phyloP scores from a whole-genome alignment of 2,888 invertebrate genomes.

The Apamea monoglypha region DNA sequence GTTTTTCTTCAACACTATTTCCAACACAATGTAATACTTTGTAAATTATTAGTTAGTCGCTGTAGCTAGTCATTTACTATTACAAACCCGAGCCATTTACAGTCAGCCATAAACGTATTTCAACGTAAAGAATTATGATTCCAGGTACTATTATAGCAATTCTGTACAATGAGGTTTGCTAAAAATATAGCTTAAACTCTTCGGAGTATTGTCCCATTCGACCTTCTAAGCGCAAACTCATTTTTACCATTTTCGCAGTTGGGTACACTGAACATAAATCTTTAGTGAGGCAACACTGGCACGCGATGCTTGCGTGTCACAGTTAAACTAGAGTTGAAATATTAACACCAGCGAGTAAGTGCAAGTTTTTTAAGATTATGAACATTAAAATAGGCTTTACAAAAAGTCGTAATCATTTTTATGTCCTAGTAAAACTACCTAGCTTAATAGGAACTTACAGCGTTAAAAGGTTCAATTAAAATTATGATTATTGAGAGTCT shows the following conservation, averaged over 20 bases:
- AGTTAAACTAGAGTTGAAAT: conserved; percentile 54
- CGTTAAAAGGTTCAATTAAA: conserved; percentile 3
- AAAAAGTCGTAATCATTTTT: conserved; percentile 20
- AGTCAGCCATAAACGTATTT: conserved; percentile 42
- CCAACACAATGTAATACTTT: conserved; percentile 41
- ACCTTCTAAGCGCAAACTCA: conserved; percentile 49
- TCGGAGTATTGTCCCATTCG: conserved; percentile 37
- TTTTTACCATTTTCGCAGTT: conserved; percentile 56
- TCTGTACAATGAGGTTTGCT: conserved; percentile 37
- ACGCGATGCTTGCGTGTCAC: conserved; percentile 65
- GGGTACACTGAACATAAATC: conserved; percentile 55
- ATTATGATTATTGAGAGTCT: not conserved
- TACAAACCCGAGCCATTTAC: conserved; percentile 32
- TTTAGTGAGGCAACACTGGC: conserved; percentile 57
- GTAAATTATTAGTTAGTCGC: conserved; percentile 41
- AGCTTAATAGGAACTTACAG: not conserved
- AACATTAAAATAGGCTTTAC: conserved; percentile 11
- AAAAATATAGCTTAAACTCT: conserved; percentile 35
- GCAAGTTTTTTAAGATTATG: conserved; percentile 27
- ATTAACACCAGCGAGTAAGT: conserved; percentile 47
- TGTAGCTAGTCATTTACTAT: conserved; percentile 36
- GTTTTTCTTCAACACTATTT: conserved; percentile 14
- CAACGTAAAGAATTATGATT: conserved; percentile 40
- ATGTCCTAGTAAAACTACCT: not conserved
- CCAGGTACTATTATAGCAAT: conserved; percentile 17